Conservation (phyloP, 1,140 invertebrate genomes). For the Ditylenchus dipsaci region DNA sequence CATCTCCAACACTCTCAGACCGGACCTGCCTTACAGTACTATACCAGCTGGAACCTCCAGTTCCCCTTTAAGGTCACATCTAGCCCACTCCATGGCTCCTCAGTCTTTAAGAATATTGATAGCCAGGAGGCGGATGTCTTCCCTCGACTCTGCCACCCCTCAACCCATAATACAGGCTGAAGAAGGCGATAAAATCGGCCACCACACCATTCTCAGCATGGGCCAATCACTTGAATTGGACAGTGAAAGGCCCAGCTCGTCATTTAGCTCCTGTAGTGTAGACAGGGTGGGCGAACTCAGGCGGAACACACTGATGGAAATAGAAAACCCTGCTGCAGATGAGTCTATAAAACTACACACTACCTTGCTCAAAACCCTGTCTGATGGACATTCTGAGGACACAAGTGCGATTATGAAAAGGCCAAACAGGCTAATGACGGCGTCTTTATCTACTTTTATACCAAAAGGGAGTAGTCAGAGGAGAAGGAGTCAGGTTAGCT, state of each 20-base stretch:
- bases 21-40: background rate
- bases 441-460: constrained; percentile 2
- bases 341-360: too few species aligned
- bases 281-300: background rate
- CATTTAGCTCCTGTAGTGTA: background rate
- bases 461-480: constrained; percentile 5
- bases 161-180: background rate
- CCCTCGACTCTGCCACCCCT: background rate
- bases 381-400: background rate
- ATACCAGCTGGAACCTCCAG: background rate
- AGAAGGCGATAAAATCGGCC: background rate
- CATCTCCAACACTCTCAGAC: background rate
- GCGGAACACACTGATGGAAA: background rate
- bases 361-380: too few species aligned
- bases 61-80: background rate
- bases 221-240: background rate
- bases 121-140: background rate
- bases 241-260: background rate
- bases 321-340: too few species aligned
- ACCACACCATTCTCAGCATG: background rate
- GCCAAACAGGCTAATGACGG: background rate
- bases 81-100: background rate
- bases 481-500: background rate
- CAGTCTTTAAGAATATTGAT: background rate
- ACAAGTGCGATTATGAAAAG: background rate